These are phyloP conservation scores for Pristiophorus japonicus DNA, from an alignment of 2,113 vertebrate genomes.

Conservation along the genomic window DNA sequence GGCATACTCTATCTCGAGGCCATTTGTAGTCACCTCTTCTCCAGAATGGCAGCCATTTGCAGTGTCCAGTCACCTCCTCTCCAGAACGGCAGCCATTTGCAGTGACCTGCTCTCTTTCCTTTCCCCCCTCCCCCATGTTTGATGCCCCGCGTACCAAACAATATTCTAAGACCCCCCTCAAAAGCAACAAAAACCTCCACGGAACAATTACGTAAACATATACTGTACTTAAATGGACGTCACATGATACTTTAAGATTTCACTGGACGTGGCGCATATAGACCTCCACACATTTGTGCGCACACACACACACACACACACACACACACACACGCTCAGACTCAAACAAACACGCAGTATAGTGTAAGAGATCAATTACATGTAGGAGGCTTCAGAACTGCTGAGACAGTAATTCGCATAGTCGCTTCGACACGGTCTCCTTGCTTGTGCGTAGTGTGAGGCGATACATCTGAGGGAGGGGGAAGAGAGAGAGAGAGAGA, in stretches of 20 bases:
- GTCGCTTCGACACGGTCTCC: slow-evolving; percentile 73
- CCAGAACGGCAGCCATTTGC: too few species aligned
- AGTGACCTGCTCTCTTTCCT: too few species aligned
- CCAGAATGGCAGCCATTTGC: too few species aligned
- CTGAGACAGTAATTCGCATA: slow-evolving; percentile 78
- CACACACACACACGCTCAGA: slow-evolving; percentile 34
- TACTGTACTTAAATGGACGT: slow-evolving; percentile 11
- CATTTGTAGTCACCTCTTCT: too few species aligned
- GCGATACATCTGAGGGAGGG: slow-evolving; percentile 73
- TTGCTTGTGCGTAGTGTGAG: slow-evolving; percentile 87
- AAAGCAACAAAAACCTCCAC: slow-evolving; percentile 28
- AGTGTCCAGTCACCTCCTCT: too few species aligned
- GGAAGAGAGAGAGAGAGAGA: background rate
- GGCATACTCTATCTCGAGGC: too few species aligned
- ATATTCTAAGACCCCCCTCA: background rate
- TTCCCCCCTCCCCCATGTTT: background rate
- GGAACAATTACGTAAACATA: slow-evolving; percentile 33
- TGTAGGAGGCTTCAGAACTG: slow-evolving; percentile 59
- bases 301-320: slow-evolving; percentile 38
- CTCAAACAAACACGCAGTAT: background rate
- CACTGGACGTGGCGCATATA: slow-evolving; percentile 11
- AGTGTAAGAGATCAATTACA: slow-evolving; percentile 28
- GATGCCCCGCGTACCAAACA: slow-evolving; percentile 1
- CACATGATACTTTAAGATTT: slow-evolving; percentile 30
- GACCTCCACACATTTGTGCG: slow-evolving; percentile 15